Conservation (phyloP, 2,888 invertebrate genomes). For the Seira ritae region DNA sequence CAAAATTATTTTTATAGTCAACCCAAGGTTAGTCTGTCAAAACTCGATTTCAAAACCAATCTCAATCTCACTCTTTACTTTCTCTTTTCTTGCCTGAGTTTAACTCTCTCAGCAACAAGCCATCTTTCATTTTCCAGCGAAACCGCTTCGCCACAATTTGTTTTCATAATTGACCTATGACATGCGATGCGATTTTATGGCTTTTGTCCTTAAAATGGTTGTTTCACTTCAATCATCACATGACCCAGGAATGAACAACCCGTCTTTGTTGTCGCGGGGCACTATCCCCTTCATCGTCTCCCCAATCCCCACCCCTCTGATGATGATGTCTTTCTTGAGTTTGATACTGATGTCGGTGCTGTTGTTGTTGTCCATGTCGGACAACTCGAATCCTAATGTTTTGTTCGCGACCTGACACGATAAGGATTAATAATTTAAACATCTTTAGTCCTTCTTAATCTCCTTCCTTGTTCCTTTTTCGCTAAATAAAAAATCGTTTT, state of each 20-base stretch:
- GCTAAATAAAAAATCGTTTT: not conserved
- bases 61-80: too few species aligned
- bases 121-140: not conserved
- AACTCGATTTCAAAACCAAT: too few species aligned
- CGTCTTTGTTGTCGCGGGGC: constrained; percentile 41
- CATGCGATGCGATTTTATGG: not conserved
- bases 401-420: constrained; percentile 64
- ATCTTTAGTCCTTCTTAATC: not conserved
- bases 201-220: not conserved
- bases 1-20: too few species aligned
- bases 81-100: too few species aligned
- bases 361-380: constrained; percentile 28
- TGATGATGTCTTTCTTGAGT: too few species aligned
- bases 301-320: not conserved
- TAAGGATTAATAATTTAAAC: constrained; percentile 28
- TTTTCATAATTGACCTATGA: not conserved
- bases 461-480: not conserved
- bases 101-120: not conserved
- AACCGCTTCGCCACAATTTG: not conserved
- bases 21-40: too few species aligned
- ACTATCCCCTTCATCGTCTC: not conserved
- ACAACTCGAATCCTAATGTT: constrained; percentile 67
- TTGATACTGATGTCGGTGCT: too few species aligned
- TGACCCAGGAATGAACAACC: constrained; percentile 65
- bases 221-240: constrained; percentile 10